These are phyloP conservation scores for Lithobates sylvaticus DNA, from an alignment of 2,797 vertebrate species.

Conservation along the genomic window DNA sequence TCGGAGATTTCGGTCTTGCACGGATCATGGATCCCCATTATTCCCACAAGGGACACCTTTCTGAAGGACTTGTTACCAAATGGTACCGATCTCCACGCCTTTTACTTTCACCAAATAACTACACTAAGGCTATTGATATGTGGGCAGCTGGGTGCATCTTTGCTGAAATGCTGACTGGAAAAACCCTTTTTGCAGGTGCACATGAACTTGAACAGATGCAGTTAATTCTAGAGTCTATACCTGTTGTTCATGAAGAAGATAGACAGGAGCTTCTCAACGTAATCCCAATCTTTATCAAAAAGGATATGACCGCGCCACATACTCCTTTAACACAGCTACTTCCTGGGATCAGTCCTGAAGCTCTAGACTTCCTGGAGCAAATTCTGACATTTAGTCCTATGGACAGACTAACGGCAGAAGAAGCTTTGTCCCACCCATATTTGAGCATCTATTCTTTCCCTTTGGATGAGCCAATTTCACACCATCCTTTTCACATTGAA, in stretches of 20 bases:
- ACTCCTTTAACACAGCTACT: conserved; percentile 92
- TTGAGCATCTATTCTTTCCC: conserved; percentile 99
- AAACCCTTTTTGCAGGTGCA: conserved; percentile 98
- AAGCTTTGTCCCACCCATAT: conserved; percentile 97
- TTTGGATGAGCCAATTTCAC: conserved; percentile 93
- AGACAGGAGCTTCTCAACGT: conserved; percentile 95
- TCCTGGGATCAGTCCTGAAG: conserved; percentile 92
- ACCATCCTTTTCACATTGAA: conserved; percentile 98
- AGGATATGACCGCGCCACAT: conserved; percentile 95
- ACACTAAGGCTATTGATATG: conserved; percentile 99
- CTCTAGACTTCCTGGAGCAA: conserved; percentile 96
- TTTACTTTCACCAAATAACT: conserved; percentile 98
- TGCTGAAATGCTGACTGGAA: conserved; percentile 98
- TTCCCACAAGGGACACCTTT: conserved; percentile 99
- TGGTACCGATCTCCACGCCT: conserved; percentile 99
- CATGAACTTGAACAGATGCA: conserved; percentile 99
- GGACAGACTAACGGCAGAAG: conserved; percentile 96
- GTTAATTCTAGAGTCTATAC: conserved; percentile 96
- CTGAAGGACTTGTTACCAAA: conserved; percentile 98
- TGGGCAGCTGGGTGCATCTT: conserved; percentile 99
- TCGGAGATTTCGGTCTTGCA: conserved; percentile 97
- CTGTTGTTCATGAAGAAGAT: conserved; percentile 96
- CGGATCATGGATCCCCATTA: conserved; percentile 99
- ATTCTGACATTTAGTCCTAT: conserved; percentile 99
- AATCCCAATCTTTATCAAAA: conserved; percentile 96